Evolutionary conservation across 1,140 invertebrate species (phyloP).

Genomic region (Triops longicaudatus): DNA sequence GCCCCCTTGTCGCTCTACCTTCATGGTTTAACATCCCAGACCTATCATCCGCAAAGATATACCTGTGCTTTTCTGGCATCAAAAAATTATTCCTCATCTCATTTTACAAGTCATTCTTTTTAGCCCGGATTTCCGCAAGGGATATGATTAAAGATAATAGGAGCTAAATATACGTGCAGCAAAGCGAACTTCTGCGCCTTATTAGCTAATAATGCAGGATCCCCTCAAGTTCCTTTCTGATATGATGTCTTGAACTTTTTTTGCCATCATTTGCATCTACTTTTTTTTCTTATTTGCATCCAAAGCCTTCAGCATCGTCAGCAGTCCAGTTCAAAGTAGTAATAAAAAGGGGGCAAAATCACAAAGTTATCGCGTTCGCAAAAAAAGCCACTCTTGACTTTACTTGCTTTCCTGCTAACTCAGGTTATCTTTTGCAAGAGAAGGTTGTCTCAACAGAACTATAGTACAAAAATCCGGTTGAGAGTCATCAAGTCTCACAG

Average conservation of each 20-base stretch:
- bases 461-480: background rate
- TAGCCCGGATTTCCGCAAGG: too few relatives aligned
- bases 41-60: background rate
- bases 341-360: background rate
- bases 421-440: background rate
- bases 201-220: slow-evolving; percentile 17
- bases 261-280: slow-evolving; percentile 18
- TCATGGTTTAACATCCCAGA: slow-evolving; percentile 1
- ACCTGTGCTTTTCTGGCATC: background rate
- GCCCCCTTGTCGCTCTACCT: slow-evolving; percentile 9
- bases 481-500: background rate
- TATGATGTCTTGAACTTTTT: background rate
- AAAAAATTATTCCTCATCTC: slow-evolving; percentile 4
- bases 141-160: background rate
- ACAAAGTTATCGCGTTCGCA: too few relatives aligned
- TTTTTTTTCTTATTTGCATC: slow-evolving; percentile 16
- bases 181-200: background rate
- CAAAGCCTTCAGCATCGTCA: background rate
- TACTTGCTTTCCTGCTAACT: too few relatives aligned
- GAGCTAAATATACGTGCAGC: background rate
- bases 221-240: background rate
- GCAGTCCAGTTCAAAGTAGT: background rate
- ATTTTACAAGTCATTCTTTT: background rate
- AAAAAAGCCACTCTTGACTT: too few relatives aligned
- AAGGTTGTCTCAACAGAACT: background rate